A percentile compares a stretch with the other conserved stretches of the same genome.
Evolutionary conservation across 2,113 vertebrate species (phyloP).

Genomic region (Nipponia nippon): DNA sequence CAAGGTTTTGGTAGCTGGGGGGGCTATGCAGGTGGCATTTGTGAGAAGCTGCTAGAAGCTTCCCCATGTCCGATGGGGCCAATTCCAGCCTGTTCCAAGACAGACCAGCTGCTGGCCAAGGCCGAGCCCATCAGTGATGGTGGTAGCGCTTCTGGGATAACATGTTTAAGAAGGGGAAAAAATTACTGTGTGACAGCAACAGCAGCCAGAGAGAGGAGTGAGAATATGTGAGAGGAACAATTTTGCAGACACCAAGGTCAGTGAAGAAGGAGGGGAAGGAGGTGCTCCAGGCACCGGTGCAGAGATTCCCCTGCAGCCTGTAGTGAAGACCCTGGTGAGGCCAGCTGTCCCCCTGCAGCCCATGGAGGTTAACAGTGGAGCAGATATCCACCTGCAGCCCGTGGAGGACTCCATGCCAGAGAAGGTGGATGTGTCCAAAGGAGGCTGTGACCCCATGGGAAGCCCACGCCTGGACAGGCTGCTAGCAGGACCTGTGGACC

Average conservation of each 20-base stretch:
- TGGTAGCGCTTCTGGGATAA: neutral
- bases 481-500: too few species aligned
- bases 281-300: neutral
- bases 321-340: neutral
- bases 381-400: too few species aligned
- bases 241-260: neutral
- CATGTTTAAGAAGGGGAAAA: neutral
- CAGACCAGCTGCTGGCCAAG: neutral
- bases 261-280: neutral
- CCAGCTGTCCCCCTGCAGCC: neutral
- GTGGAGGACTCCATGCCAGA: accelerated
- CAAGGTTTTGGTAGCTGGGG: neutral
- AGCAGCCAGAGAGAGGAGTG: neutral
- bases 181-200: too few species aligned
- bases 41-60: neutral
- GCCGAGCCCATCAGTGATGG: neutral
- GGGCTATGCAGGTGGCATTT: neutral
- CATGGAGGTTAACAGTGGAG: neutral
- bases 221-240: neutral
- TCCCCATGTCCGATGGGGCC: neutral
- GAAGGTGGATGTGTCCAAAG: neutral
- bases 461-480: neutral
- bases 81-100: neutral
- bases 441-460: neutral
- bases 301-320: neutral